Evolutionary conservation across 1,140 invertebrate species (phyloP), one percentile per base, ranked within the genome.

Genomic region (Bombus vancouverensis): DNA sequence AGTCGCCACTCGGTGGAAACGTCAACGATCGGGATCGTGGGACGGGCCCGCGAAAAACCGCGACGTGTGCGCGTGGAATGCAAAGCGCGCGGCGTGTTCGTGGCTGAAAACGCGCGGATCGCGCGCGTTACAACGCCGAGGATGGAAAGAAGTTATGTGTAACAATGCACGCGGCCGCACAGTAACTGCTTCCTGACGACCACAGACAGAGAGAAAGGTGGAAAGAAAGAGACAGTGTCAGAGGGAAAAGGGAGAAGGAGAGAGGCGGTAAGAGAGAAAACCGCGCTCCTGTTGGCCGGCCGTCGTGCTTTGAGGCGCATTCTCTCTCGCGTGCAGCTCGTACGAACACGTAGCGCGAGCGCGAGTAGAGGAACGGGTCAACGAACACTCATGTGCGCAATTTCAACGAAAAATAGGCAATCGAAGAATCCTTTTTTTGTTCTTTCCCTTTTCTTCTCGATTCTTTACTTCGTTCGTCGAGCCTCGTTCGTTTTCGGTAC

Each of bases 101-200:
- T 66, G 73, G 88, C 47, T 88, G 59, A 80, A 89, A 86, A 78
- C 86, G 85, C 79, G 88, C 68, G 78, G 77, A 81, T 87, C 87
- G 83, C 86, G 25, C 74, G 83, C 87, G 70, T 89, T 86, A 83
- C 88, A 80, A 83, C 86, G 81, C 71, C 68, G 62, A 73, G 78
- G 87, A 76, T 78, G 73, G 62, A 85, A 90, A 87, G 89, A 85
- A 90, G 83, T 89, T 87, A 89, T 90, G 85, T 90, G 90, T 91
- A 90, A 91, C 90, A 88, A 90, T 90, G 87, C 86, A 68, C 81
- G 73, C 62, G 37, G 85, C 76, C 25, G 68, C 86, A 44, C 83
- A 65, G 81, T 88, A 86, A 91, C 72, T 81, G 75, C 89, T 88
- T 91, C 89, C 85, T 88, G 83, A 80, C 86, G 81, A 37, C 83